Percentiles rank a stretch among this genome's conserved stretches.
Evolutionary conservation across 2,888 invertebrate species (phyloP).

Genomic region (Yponomeuta evonymella): DNA sequence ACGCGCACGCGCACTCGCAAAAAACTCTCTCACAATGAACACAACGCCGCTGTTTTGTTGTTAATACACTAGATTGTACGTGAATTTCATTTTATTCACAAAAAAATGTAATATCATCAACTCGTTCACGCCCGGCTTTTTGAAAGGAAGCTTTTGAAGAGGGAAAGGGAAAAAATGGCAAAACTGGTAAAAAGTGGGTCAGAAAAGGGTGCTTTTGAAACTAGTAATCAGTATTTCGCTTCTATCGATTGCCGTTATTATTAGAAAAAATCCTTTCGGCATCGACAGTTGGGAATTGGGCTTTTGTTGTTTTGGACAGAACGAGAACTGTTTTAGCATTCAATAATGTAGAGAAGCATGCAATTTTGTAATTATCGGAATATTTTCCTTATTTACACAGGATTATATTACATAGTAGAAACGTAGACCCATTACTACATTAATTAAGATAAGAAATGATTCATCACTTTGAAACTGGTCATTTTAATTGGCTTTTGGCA

Average conservation of each 20-base stretch:
- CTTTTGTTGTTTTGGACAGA: constrained; percentile 49
- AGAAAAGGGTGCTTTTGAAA: constrained; percentile 75
- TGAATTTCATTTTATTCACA: constrained; percentile 65
- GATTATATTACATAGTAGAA: background rate
- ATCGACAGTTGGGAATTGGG: constrained; percentile 61
- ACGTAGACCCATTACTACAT: too few species aligned
- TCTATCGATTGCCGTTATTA: constrained; percentile 74
- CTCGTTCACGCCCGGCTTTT: constrained; percentile 76
- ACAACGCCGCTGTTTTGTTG: constrained; percentile 71
- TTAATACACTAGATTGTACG: constrained; percentile 74
- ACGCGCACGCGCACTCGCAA: constrained; percentile 73
- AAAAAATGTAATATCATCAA: constrained; percentile 76
- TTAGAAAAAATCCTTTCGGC: constrained; percentile 55
- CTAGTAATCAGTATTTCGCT: constrained; percentile 71
- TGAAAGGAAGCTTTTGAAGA: constrained; percentile 69
- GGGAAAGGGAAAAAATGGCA: constrained; percentile 64
- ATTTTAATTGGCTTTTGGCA: too few species aligned
- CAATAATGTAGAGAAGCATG: constrained; percentile 2
- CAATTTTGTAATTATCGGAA: background rate
- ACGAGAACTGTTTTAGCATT: constrained; percentile 25
- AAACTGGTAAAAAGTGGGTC: constrained; percentile 75
- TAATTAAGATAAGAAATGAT: too few species aligned
- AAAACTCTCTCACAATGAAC: constrained; percentile 64
- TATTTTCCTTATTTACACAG: background rate
- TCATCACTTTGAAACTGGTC: too few species aligned